These are phyloP conservation scores for Corythornis vintsioides DNA, from an alignment of 2,113 vertebrate species.

Conservation along the genomic window DNA sequence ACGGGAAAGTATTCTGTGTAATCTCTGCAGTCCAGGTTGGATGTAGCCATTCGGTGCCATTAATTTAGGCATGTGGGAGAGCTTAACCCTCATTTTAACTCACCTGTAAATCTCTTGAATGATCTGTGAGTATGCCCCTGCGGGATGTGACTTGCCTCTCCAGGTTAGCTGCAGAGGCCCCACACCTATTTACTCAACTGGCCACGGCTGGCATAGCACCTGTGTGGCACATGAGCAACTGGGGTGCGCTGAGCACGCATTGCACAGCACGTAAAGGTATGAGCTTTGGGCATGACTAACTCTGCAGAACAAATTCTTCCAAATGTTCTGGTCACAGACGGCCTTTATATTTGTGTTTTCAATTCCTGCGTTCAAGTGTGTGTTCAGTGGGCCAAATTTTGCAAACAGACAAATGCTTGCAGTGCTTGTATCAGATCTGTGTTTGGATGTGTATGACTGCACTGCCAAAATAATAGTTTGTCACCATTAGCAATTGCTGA, in stretches of 20 bases:
- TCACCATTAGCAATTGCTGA: conserved; percentile 9
- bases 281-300: background rate
- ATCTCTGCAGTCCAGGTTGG: background rate
- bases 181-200: background rate
- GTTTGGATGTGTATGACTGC: background rate
- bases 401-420: background rate
- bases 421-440: background rate
- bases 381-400: background rate
- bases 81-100: background rate
- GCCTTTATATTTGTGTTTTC: background rate
- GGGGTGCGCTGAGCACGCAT: accelerated
- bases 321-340: background rate
- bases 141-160: accelerated
- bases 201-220: accelerated
- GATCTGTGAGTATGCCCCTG: background rate
- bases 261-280: accelerated
- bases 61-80: background rate
- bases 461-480: background rate
- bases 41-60: background rate
- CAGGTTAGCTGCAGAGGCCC: background rate
- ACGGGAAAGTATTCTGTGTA: background rate
- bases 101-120: background rate
- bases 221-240: accelerated
- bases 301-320: background rate
- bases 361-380: background rate